These are phyloP conservation scores for Grantiella picta DNA, from an alignment of 2,113 vertebrate genomes.

Conservation along the genomic window DNA sequence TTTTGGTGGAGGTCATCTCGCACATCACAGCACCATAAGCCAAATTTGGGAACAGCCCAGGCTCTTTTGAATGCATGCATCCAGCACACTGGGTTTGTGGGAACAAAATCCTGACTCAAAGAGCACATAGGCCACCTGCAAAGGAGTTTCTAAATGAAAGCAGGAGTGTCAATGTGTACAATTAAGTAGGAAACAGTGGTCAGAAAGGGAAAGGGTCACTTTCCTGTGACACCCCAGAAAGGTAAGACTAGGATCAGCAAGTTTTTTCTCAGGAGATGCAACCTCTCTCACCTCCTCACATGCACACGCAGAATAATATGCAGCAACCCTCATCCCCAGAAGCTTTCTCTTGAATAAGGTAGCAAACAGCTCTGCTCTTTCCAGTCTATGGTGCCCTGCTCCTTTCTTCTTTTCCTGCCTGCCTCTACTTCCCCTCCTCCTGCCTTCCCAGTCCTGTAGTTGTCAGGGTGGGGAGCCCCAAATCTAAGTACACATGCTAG, in stretches of 20 bases:
- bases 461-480: background rate
- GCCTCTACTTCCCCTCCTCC: background rate
- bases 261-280: background rate
- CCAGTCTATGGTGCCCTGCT: background rate
- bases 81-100: background rate
- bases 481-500: background rate
- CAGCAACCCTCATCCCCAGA: background rate
- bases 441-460: background rate
- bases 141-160: background rate
- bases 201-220: background rate
- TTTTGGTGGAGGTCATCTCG: background rate
- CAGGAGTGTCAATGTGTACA: background rate
- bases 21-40: background rate
- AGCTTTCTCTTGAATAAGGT: background rate
- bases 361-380: fast-evolving
- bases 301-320: background rate
- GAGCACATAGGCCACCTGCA: background rate
- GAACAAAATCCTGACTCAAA: background rate
- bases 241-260: background rate
- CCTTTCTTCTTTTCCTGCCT: background rate
- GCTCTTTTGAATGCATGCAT: background rate
- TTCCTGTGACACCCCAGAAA: background rate
- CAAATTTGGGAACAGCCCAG: background rate
- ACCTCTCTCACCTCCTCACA: background rate
- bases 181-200: background rate